Base-by-base conservation (phyloP, 2,113 vertebrate species). In the Oncorhynchus masou region DNA sequence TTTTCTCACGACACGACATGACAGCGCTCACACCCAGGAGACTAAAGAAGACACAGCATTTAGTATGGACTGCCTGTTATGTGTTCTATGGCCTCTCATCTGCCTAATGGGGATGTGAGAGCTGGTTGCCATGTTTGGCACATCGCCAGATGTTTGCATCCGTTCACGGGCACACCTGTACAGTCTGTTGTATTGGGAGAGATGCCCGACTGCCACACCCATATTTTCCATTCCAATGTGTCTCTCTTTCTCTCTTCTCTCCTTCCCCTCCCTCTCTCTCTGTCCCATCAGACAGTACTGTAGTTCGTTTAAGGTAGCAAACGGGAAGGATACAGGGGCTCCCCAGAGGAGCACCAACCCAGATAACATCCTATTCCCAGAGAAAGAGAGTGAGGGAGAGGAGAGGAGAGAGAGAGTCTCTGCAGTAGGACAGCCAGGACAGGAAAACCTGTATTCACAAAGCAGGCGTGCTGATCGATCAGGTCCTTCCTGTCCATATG, bases 111-210 rank as follows among this genome's bases (percentile, higher is more conserved):
- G 19, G 15, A 19, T 54, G 51, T 54, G 15, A 54, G 66, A 75
- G 73, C 84, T 87, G 79, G 75, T 83, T 54, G 51, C 51, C 51
- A 54, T 54, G 24, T 73, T 19, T 90, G 90, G 90, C 87, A 49
- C n/a, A 1, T 65, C 72, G 91, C 92, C 92, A 93, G 91, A 91
- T 91, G 85, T 88, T 86, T 1, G 74, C 60, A 75, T 87, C 22
- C 69, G 79, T 79, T 73, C 83, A 64, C 25, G 2, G 73, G 73
- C 80, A 83, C 89, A 88, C 90, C 87, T 89, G 79, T 77, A 83
- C 80, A 74, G 81, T 77, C 83, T 80, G 75, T 79, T 45, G 39
- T 12, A 45, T 45, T 79, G 68, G 59, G 67, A 77, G 72, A 24
- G n/a, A 45, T 45, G 9, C 39, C 24, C 8, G 11, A 11, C 77